These are phyloP conservation scores for Charanyca ferruginea DNA, from an alignment of 2,888 invertebrate species.

Conservation along the genomic window DNA sequence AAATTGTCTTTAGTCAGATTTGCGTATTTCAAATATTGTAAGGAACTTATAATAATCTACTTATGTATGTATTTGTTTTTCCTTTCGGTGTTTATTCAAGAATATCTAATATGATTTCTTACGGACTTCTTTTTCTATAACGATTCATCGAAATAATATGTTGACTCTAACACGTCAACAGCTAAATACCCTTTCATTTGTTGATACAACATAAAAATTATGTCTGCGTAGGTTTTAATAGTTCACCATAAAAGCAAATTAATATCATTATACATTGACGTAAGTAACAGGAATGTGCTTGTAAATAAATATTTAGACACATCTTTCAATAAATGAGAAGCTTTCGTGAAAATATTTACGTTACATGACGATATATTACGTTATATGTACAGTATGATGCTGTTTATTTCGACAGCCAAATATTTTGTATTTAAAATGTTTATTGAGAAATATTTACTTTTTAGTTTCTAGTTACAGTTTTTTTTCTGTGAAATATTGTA, in stretches of 20 bases:
- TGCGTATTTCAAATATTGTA: too few species aligned
- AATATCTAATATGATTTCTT: neutral
- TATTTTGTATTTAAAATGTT: constrained; percentile 6
- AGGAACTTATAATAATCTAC: too few species aligned
- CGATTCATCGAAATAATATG: neutral
- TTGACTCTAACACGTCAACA: neutral
- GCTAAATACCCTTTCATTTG: neutral
- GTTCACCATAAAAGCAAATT: constrained; percentile 24
- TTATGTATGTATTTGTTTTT: too few species aligned
- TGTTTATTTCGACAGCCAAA: constrained; percentile 17
- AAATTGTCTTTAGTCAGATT: too few species aligned
- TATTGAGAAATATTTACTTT: neutral
- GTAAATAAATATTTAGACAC: constrained; percentile 34
- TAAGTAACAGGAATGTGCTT: constrained; percentile 8
- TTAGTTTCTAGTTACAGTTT: neutral
- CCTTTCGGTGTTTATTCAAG: too few species aligned
- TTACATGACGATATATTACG: constrained; percentile 21
- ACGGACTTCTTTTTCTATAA: neutral
- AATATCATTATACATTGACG: constrained; percentile 40
- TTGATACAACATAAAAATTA: constrained; percentile 18
- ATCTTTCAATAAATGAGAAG: constrained; percentile 27
- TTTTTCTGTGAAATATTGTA: neutral
- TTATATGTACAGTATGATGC: neutral
- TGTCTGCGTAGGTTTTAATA: constrained; percentile 27
- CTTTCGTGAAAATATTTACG: constrained; percentile 44